These are phyloP conservation scores for Leuctra nigra DNA, from an alignment of 2,888 invertebrate genomes.

Conservation along the genomic window DNA sequence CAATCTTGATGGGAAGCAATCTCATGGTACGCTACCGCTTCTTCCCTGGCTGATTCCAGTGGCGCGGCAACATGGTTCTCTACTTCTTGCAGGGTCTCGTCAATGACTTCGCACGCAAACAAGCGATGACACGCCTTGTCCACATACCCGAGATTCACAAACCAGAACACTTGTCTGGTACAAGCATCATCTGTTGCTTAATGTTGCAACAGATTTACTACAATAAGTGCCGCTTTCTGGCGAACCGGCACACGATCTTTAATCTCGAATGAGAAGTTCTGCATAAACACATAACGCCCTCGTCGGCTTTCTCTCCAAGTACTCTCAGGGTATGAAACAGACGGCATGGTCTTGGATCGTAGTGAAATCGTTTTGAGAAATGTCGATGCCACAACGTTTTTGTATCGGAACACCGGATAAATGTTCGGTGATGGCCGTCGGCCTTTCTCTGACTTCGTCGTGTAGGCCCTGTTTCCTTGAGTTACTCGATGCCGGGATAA, in stretches of 20 bases:
- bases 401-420: conserved; percentile 39
- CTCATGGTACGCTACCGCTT: no score
- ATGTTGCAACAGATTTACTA: conserved; percentile 37
- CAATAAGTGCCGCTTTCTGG: conserved; percentile 38
- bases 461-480: conserved; percentile 41
- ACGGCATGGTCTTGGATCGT: conserved; percentile 34
- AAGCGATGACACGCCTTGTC: conserved; percentile 42
- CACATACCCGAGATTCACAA: conserved; percentile 33
- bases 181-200: conserved; percentile 37
- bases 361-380: conserved; percentile 28
- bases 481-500: conserved; percentile 26
- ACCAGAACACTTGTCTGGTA: conserved; percentile 39
- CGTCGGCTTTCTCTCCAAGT: conserved; percentile 34
- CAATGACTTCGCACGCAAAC: conserved; percentile 46
- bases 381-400: conserved; percentile 27
- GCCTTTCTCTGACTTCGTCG: conserved; percentile 39
- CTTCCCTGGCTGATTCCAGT: neutral
- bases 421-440: conserved; percentile 39
- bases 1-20: conserved; percentile 19
- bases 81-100: conserved; percentile 36
- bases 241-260: conserved; percentile 43
- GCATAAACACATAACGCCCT: conserved; percentile 38
- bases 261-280: conserved; percentile 41
- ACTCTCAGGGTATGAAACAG: conserved; percentile 32
- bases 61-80: neutral